Evolutionary conservation across 2,797 vertebrate genomes (phyloP).

Genomic region (Morus bassanus): DNA sequence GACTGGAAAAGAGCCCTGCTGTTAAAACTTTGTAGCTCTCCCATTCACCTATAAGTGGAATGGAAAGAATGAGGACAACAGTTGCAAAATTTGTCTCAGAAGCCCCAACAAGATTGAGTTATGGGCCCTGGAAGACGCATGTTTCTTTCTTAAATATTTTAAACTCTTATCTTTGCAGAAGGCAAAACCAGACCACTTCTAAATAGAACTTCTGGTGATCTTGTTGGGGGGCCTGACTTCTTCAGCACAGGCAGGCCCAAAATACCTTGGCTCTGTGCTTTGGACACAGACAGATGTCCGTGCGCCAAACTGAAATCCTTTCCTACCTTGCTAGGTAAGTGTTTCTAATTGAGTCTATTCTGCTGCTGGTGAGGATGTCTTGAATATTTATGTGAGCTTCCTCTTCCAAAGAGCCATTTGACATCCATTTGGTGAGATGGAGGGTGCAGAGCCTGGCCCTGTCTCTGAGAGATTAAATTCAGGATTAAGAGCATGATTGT

Average conservation of each 20-base stretch:
- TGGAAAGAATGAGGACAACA: slow-evolving; percentile 12
- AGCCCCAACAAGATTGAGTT: not conserved
- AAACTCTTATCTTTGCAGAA: slow-evolving; percentile 24
- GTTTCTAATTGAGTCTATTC: not conserved
- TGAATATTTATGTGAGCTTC: not conserved
- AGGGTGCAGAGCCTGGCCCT: not conserved
- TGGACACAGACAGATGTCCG: not conserved
- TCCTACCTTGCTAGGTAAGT: not conserved
- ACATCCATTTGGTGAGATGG: not conserved
- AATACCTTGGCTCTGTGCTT: not conserved
- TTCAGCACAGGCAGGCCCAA: not conserved
- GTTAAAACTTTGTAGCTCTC: not conserved
- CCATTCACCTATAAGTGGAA: not conserved
- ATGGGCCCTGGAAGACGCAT: not conserved
- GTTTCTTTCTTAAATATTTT: not conserved
- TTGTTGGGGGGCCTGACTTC: not conserved
- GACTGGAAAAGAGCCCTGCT: not conserved
- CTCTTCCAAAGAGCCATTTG: not conserved
- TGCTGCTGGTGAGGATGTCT: not conserved
- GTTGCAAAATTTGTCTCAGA: not conserved
- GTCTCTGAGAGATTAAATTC: not conserved
- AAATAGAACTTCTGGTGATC: slow-evolving; percentile 5
- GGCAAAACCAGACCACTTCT: not conserved
- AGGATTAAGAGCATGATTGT: not conserved
- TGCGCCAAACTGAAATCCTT: slow-evolving; percentile 6